These are phyloP conservation scores for Clarias magur DNA, from an alignment of 2,113 vertebrate genomes.

Conservation along the genomic window DNA sequence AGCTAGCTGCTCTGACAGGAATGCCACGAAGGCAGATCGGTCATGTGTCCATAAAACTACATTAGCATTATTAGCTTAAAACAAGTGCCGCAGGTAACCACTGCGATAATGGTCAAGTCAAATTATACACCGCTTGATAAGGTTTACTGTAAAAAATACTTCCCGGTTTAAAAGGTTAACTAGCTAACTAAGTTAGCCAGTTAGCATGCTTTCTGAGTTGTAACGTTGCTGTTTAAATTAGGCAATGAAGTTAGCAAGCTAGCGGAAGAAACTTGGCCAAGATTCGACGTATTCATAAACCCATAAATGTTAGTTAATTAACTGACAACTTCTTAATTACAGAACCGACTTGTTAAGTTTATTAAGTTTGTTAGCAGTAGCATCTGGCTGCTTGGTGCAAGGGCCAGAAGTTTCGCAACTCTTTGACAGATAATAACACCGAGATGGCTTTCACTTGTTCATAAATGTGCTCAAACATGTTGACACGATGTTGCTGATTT, in stretches of 20 bases:
- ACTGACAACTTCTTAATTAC: not conserved
- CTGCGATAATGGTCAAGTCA: no score
- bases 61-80: not conserved
- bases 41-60: not conserved
- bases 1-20: constrained; percentile 4
- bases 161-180: not conserved
- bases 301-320: not conserved
- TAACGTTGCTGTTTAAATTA: not conserved
- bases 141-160: not conserved
- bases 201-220: not conserved
- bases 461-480: not conserved
- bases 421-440: not conserved
- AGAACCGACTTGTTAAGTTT: not conserved
- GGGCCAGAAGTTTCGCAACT: not conserved
- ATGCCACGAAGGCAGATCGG: constrained; percentile 11
- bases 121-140: no score
- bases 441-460: not conserved
- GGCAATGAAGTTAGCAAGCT: not conserved
- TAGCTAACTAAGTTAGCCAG: not conserved
- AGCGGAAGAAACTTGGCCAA: not conserved
- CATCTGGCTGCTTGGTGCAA: not conserved
- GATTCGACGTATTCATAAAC: no score
- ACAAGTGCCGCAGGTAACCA: not conserved
- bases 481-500: not conserved
- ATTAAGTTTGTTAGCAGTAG: not conserved